phyloP scores from a whole-genome alignment of 2,888 invertebrate genomes.

The Chymomyza amoena region DNA sequence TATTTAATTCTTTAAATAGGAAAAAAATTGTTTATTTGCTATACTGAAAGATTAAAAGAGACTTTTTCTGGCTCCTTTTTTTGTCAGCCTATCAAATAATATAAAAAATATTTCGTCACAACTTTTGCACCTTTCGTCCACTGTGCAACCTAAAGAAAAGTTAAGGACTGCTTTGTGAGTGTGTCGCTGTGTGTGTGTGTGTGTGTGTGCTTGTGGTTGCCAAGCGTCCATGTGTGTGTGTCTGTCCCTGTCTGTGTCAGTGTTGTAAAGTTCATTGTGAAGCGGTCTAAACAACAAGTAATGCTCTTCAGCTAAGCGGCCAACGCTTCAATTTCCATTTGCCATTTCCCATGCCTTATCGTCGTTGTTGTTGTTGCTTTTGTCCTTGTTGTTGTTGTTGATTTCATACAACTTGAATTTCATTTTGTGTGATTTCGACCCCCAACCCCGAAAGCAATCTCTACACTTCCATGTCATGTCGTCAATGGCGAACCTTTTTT shows the following conservation, averaged over 20 bases:
- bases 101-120: background rate
- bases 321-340: background rate
- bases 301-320: background rate
- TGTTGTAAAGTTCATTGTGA: background rate
- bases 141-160: background rate
- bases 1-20: no score
- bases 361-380: background rate
- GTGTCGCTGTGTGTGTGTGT: slow-evolving; percentile 17
- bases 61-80: no score
- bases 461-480: slow-evolving; percentile 32
- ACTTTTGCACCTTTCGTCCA: background rate
- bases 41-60: no score
- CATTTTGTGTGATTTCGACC: slow-evolving; percentile 41
- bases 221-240: background rate
- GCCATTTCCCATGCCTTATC: background rate
- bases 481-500: slow-evolving; percentile 32
- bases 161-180: slow-evolving; percentile 4
- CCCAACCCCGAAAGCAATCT: slow-evolving; percentile 23
- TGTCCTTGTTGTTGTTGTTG: slow-evolving; percentile 21
- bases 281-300: background rate
- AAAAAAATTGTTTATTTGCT: no score
- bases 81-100: no score
- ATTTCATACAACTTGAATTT: slow-evolving; percentile 45
- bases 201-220: background rate
- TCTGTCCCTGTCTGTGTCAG: background rate